phyloP scores from a whole-genome alignment of 2,797 vertebrate species.

The Strix occidentalis region DNA sequence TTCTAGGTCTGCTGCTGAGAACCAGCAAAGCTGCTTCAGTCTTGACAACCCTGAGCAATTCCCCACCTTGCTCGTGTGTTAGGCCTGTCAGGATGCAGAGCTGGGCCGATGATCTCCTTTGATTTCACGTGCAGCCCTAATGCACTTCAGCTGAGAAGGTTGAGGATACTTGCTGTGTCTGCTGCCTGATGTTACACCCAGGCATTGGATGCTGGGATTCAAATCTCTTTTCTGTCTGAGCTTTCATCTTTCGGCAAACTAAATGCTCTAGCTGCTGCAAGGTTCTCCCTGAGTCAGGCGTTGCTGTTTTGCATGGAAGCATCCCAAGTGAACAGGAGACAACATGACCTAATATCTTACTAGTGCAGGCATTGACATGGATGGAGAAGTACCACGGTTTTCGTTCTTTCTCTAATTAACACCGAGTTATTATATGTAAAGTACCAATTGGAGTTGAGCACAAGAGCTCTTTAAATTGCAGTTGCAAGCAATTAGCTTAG shows the following conservation, averaged over 20 bases:
- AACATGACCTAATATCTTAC: not conserved
- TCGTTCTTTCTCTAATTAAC: not conserved
- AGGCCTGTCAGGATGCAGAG: not conserved
- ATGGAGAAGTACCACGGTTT: not conserved
- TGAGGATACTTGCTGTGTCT: not conserved
- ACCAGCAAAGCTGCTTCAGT: not conserved
- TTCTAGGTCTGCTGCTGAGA: not conserved
- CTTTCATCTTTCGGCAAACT: not conserved
- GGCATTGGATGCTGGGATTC: not conserved
- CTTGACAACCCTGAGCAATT: not conserved
- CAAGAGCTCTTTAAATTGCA: not conserved
- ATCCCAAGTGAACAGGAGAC: not conserved
- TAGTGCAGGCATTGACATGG: not conserved
- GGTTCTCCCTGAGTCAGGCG: not conserved
- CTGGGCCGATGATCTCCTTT: accelerated
- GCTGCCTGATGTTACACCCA: not conserved
- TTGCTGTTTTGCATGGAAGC: conserved; percentile 5
- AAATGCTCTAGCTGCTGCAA: not conserved
- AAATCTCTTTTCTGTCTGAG: not conserved
- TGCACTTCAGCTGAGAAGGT: not conserved
- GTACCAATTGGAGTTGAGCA: not conserved
- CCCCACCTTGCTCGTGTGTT: accelerated
- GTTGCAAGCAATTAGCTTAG: not conserved
- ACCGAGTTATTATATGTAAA: not conserved
- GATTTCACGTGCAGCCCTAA: not conserved